phyloP scores from a whole-genome alignment of 2,888 invertebrate species.

The Leucozona laternaria region DNA sequence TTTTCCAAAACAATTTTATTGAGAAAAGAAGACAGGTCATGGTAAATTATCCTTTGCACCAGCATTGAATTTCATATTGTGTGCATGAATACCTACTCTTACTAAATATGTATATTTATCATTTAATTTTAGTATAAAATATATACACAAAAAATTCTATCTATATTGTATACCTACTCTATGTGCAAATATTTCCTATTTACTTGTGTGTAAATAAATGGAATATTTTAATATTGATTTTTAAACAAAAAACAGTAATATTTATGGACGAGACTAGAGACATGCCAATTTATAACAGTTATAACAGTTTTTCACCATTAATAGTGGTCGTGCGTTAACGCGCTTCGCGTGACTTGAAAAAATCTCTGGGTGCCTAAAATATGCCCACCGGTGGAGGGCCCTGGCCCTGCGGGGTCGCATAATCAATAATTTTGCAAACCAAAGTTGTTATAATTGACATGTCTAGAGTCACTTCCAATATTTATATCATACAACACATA shows the following conservation, averaged over 20 bases:
- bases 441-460: no score
- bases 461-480: no score
- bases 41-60: slow-evolving; percentile 74
- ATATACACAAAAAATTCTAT: neutral
- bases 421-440: no score
- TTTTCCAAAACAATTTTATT: neutral
- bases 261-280: no score
- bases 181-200: slow-evolving; percentile 56
- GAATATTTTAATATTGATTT: slow-evolving; percentile 38
- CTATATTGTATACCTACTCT: slow-evolving; percentile 15
- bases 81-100: slow-evolving; percentile 58
- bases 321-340: no score
- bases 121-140: neutral
- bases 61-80: slow-evolving; percentile 76
- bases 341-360: no score
- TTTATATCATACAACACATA: neutral
- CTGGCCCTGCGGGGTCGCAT: no score
- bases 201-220: slow-evolving; percentile 72
- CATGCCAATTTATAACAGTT: no score
- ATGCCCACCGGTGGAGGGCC: no score
- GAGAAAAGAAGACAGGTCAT: slow-evolving; percentile 30
- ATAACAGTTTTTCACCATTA: no score
- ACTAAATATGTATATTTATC: slow-evolving; percentile 29
- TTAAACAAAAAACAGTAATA: neutral
- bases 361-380: no score